Conservation (phyloP, 53 echinoderm and acorn worm genomes). For the Holothuria leucospilota region DNA sequence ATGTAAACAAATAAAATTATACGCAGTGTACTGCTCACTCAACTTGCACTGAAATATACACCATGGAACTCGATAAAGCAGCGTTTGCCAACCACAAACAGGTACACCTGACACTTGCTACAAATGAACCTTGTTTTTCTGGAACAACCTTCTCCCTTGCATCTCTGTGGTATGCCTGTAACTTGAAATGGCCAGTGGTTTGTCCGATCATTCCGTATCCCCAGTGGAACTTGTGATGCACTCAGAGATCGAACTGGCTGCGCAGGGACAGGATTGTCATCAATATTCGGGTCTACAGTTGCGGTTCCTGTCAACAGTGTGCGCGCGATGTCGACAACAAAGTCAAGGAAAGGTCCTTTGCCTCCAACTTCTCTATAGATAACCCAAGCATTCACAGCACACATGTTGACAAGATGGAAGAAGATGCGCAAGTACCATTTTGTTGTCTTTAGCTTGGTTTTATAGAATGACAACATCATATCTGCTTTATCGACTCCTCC, state of each 20-base stretch:
- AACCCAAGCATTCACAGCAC: background rate
- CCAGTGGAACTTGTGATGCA: background rate
- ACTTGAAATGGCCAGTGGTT: conserved; percentile 6
- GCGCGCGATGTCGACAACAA: background rate
- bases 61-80: conserved; percentile 3
- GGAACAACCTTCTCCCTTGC: background rate
- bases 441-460: conserved; percentile 1
- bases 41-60: background rate
- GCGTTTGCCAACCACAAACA: background rate
- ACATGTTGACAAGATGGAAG: conserved; percentile 5
- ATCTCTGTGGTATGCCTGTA: background rate
- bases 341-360: conserved; percentile 7
- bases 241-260: background rate
- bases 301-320: background rate
- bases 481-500: too few species aligned
- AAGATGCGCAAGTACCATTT: conserved; percentile 24
- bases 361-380: conserved; percentile 2
- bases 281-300: background rate
- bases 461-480: background rate
- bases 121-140: conserved; percentile 25
- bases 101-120: conserved; percentile 4
- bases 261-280: background rate
- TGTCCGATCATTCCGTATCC: background rate
- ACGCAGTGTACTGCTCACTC: background rate
- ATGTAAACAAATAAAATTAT: background rate